phyloP scores from a whole-genome alignment of 2,113 vertebrate species.

The Bombycilla garrulus region DNA sequence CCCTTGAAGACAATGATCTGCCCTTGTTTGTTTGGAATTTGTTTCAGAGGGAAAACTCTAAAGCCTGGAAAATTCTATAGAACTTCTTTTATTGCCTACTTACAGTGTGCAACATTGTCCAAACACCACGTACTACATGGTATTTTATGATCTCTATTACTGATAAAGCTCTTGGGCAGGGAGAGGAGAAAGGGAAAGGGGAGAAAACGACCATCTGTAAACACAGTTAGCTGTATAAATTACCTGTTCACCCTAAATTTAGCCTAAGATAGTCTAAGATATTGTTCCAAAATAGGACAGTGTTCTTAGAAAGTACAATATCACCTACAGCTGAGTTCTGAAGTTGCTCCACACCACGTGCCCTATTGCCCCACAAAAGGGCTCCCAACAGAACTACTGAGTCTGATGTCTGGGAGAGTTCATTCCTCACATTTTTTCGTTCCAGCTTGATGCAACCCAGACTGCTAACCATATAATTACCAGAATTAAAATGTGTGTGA shows the following conservation, averaged over 20 bases:
- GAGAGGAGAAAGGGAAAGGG: not conserved
- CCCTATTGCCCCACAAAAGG: not conserved
- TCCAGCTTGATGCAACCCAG: not conserved
- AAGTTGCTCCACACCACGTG: rapidly evolving
- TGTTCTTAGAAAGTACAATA: not conserved
- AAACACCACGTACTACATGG: not conserved
- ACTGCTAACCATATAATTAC: not conserved
- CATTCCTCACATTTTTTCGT: not conserved
- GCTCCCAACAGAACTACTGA: not conserved
- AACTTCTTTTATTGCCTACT: not conserved
- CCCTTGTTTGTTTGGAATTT: not conserved
- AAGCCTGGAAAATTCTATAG: not conserved
- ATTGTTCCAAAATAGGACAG: not conserved
- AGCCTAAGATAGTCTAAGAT: not conserved
- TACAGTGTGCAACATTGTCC: not conserved
- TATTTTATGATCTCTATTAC: not conserved
- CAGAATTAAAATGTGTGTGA: not conserved
- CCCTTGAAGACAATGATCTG: not conserved
- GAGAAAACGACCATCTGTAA: not conserved
- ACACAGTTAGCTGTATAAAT: not conserved
- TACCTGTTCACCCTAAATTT: not conserved
- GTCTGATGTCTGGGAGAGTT: not conserved
- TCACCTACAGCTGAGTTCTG: not conserved
- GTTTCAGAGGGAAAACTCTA: not conserved
- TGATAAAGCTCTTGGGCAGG: not conserved